Percentiles rank a stretch among this genome's conserved stretches.
Evolutionary conservation across 2,113 vertebrate species (phyloP).

Genomic region (Alosa alosa): DNA sequence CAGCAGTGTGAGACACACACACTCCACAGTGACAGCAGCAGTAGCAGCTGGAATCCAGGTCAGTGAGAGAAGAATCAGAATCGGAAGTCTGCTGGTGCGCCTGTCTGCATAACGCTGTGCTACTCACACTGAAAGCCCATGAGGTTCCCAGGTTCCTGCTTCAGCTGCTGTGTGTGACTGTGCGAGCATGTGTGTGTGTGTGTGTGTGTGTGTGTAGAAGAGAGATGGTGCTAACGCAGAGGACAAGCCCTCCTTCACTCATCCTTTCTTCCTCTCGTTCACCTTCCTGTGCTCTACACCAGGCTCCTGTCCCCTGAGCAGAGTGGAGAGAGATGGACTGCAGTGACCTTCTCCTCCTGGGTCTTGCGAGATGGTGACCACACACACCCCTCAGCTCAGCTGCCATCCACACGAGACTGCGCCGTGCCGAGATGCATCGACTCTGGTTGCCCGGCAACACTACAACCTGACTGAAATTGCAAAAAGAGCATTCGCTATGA

Average conservation of each 20-base stretch:
- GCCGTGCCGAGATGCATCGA: conserved; percentile 65
- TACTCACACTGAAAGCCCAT: conserved; percentile 39
- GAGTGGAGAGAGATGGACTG: background rate
- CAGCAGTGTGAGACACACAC: background rate
- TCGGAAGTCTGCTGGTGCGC: background rate
- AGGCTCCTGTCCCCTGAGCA: background rate
- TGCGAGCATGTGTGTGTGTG: background rate
- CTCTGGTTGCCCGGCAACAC: conserved; percentile 74
- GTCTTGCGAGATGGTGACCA: background rate
- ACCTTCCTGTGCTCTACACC: background rate
- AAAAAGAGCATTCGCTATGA: conserved; percentile 58
- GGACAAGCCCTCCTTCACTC: conserved; percentile 1
- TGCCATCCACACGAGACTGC: conserved; percentile 67
- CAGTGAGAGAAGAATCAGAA: conserved; percentile 39
- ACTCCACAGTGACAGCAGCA: background rate
- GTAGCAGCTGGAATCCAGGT: conserved; percentile 61
- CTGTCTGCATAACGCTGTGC: conserved; percentile 52
- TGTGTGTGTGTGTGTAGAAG: background rate
- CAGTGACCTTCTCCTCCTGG: background rate
- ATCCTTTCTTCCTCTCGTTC: background rate
- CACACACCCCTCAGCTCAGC: conserved; percentile 38
- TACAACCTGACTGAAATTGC: conserved; percentile 69
- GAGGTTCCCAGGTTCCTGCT: background rate
- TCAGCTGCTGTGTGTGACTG: background rate
- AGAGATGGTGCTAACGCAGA: background rate